Conservation (phyloP, 2,797 vertebrate genomes). For the Xerus rutilus region DNA sequence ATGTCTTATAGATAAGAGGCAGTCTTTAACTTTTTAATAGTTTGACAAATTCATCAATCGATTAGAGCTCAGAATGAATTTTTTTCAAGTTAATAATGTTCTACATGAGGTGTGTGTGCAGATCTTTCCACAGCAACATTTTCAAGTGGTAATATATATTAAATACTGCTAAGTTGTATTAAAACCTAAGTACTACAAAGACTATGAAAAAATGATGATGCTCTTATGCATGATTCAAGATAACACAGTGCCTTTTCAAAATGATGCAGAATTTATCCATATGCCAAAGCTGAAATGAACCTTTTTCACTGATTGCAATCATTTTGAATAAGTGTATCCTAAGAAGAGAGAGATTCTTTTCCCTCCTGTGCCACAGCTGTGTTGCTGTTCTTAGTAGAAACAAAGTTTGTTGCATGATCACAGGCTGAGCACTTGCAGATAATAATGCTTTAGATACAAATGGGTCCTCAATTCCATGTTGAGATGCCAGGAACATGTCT, state of each 20-base stretch:
- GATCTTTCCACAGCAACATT: not conserved
- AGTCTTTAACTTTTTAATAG: slow-evolving; percentile 40
- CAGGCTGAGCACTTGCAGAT: not conserved
- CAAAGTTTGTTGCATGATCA: not conserved
- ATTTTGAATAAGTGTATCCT: slow-evolving; percentile 1
- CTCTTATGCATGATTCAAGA: not conserved
- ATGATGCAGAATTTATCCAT: not conserved
- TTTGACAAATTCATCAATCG: not conserved
- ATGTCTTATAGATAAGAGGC: not conserved
- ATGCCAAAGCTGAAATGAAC: not conserved
- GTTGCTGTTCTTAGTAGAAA: not conserved
- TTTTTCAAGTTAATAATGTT: slow-evolving; percentile 18
- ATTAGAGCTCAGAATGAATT: not conserved
- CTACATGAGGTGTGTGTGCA: not conserved
- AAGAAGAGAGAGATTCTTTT: not conserved
- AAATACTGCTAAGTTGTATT: not conserved
- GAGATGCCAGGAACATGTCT: not conserved
- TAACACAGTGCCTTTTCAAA: not conserved
- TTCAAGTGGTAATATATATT: not conserved
- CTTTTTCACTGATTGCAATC: not conserved
- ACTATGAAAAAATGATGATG: not conserved
- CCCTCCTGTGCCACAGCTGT: not conserved
- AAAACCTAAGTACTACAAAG: not conserved
- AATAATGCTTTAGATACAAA: not conserved
- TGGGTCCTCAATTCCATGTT: not conserved